phyloP scores from a whole-genome alignment of 1,140 invertebrate species.

The Atta cephalotes region DNA sequence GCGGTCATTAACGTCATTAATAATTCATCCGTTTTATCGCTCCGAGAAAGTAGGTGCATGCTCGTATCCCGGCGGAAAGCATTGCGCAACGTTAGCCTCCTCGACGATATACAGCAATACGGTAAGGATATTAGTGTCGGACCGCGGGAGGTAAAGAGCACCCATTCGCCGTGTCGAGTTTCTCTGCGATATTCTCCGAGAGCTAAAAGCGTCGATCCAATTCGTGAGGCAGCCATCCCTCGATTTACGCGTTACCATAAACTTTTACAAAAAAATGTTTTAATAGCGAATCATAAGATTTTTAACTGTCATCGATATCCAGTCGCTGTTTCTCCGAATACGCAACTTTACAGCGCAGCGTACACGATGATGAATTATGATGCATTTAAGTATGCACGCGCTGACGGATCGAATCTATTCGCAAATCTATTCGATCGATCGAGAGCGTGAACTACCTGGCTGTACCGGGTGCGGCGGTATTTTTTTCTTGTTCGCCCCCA shows the following conservation, averaged over 20 bases:
- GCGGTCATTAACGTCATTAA: conserved; percentile 61
- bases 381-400: conserved; percentile 34
- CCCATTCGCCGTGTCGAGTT: conserved; percentile 55
- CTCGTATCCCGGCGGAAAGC: conserved; percentile 42
- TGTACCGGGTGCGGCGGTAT: conserved; percentile 35
- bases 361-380: conserved; percentile 66
- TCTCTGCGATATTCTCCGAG: conserved; percentile 35
- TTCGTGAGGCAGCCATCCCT: conserved; percentile 36
- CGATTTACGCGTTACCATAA: neutral
- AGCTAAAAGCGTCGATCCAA: conserved; percentile 50
- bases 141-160: conserved; percentile 59
- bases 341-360: neutral
- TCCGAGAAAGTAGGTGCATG: conserved; percentile 58
- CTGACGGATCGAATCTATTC: conserved; percentile 43
- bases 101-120: conserved; percentile 54
- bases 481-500: conserved; percentile 33
- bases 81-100: conserved; percentile 54
- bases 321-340: neutral
- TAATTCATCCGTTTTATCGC: conserved; percentile 64
- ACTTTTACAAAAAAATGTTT: neutral
- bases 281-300: neutral
- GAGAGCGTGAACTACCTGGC: conserved; percentile 34
- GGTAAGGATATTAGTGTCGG: conserved; percentile 47
- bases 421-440: conserved; percentile 45
- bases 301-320: neutral